Conservation (phyloP, 1,140 invertebrate species). For the Drosophila watanabei region DNA sequence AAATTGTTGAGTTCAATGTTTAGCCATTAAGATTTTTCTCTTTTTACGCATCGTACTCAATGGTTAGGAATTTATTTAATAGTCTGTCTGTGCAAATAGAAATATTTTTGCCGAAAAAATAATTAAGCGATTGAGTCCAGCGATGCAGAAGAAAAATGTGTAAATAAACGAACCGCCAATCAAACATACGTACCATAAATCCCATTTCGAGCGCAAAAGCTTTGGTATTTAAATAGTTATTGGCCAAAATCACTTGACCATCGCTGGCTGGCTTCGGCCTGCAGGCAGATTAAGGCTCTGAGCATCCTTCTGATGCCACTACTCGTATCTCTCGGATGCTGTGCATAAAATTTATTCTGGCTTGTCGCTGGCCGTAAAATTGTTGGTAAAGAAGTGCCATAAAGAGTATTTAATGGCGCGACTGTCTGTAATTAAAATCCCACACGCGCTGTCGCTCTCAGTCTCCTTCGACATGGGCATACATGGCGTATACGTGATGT, state of each 20-base stretch:
- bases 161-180: not conserved
- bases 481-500: conserved; percentile 68
- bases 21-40: conserved; percentile 4
- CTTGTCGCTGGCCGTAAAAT: conserved; percentile 66
- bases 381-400: conserved; percentile 74
- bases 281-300: conserved; percentile 25
- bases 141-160: conserved; percentile 3
- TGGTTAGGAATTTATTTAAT: conserved; percentile 11
- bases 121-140: conserved; percentile 13
- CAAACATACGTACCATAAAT: conserved; percentile 1
- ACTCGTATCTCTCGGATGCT: conserved; percentile 28
- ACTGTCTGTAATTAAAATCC: conserved; percentile 76
- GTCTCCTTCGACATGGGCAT: conserved; percentile 21
- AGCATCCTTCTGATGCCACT: conserved; percentile 9
- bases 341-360: conserved; percentile 70
- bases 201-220: not conserved
- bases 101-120: conserved; percentile 23
- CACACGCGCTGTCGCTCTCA: conserved; percentile 40
- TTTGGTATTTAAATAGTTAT: not conserved
- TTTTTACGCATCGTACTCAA: conserved; percentile 17
- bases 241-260: conserved; percentile 23
- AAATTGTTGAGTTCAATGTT: conserved; percentile 12
- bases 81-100: conserved; percentile 10
- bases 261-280: conserved; percentile 4
- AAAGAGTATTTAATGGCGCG: conserved; percentile 79